A percentile compares a stretch with the other conserved stretches of the same genome.
Evolutionary conservation across 2,113 vertebrate species (phyloP).

Genomic region (Toxostoma redivivum): DNA sequence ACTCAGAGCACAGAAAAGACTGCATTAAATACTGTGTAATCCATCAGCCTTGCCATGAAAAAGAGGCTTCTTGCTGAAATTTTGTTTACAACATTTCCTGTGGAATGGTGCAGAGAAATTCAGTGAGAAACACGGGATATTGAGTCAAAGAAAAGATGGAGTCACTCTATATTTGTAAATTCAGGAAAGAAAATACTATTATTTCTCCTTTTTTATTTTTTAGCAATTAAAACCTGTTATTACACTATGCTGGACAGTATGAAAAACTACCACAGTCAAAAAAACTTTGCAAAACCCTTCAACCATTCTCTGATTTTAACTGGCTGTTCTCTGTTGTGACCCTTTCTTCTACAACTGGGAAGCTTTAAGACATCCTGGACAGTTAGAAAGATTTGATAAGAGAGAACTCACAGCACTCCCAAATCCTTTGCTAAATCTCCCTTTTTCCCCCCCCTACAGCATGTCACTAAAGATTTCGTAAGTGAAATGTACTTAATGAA

Average conservation of each 20-base stretch:
- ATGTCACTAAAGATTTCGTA: constrained; percentile 14
- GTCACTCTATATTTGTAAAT: background rate
- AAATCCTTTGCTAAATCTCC: constrained; percentile 49
- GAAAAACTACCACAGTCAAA: background rate
- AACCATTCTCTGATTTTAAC: background rate
- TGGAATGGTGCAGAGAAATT: background rate
- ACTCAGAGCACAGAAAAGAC: background rate
- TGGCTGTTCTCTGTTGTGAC: background rate
- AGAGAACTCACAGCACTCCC: background rate
- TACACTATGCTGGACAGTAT: background rate
- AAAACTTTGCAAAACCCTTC: background rate
- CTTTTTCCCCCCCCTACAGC: fast-evolving
- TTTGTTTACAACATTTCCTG: background rate
- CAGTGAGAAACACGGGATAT: background rate
- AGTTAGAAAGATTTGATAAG: constrained; percentile 8
- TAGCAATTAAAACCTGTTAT: background rate
- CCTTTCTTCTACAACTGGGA: background rate
- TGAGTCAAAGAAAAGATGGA: background rate
- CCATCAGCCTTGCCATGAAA: background rate
- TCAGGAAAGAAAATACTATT: background rate
- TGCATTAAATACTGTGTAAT: background rate
- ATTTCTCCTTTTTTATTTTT: background rate
- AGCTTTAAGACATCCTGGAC: background rate
- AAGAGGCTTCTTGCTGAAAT: background rate
- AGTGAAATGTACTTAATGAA: constrained; percentile 50